Evolutionary conservation across 2,113 vertebrate genomes (phyloP).

Genomic region (Aplodontia rufa): DNA sequence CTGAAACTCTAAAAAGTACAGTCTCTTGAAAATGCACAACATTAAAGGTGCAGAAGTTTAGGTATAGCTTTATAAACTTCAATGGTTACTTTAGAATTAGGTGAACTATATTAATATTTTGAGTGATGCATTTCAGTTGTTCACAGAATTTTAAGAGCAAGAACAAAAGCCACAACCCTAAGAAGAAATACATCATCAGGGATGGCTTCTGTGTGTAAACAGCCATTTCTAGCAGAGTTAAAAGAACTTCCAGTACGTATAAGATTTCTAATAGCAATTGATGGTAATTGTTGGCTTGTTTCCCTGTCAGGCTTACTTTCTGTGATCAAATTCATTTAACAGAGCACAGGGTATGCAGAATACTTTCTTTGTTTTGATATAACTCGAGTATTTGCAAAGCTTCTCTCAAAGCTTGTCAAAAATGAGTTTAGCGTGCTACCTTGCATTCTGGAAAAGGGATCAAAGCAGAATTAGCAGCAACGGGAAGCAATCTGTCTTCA

Average conservation of each 20-base stretch:
- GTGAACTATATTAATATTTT: background rate
- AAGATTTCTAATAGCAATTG: slow-evolving; percentile 8
- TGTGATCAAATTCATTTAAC: slow-evolving; percentile 37
- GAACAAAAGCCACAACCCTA: background rate
- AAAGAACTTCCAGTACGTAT: background rate
- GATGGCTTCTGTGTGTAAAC: background rate
- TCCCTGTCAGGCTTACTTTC: slow-evolving; percentile 30
- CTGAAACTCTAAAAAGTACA: background rate
- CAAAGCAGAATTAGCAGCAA: slow-evolving; percentile 39
- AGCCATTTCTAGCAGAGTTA: background rate
- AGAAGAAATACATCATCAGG: background rate
- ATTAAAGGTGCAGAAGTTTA: background rate
- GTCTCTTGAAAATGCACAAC: background rate
- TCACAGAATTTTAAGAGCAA: background rate
- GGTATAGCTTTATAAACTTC: background rate
- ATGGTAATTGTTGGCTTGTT: slow-evolving; percentile 29
- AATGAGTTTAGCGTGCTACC: background rate
- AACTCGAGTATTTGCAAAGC: background rate
- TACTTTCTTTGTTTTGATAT: background rate
- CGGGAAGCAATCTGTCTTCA: background rate
- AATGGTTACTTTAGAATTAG: slow-evolving; percentile 5
- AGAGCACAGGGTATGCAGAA: background rate
- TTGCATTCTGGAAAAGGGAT: slow-evolving; percentile 19
- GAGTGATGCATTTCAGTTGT: background rate
- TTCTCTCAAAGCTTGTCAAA: slow-evolving; percentile 5